Percentiles rank a stretch among this genome's conserved stretches.
Conservation (phyloP, 2,797 vertebrate genomes). For the Pempheris klunzingeri region DNA sequence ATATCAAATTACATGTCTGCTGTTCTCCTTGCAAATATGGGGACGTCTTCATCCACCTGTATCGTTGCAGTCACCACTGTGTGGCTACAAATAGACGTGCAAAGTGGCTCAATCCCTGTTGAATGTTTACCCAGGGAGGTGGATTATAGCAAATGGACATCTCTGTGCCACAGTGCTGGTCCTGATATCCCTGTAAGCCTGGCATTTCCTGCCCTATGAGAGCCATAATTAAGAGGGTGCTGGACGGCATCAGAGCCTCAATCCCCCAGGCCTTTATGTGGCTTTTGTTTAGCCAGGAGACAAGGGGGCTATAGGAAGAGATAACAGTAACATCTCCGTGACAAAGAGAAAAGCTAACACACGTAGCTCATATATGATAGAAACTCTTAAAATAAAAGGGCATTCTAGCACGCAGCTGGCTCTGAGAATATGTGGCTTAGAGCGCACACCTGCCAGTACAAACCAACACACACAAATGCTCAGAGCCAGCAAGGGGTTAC, state of each 20-base stretch:
- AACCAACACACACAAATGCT: conserved; percentile 30
- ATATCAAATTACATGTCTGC: conserved; percentile 26
- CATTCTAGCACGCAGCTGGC: conserved; percentile 51
- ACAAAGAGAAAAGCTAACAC: conserved; percentile 60
- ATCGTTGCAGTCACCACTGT: conserved; percentile 41
- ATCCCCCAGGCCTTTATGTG: conserved; percentile 72
- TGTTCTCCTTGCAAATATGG: conserved; percentile 35
- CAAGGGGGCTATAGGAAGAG: conserved; percentile 47
- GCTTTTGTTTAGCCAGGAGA: conserved; percentile 70
- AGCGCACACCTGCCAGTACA: conserved; percentile 51
- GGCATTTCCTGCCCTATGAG: conserved; percentile 81
- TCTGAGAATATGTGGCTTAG: conserved; percentile 43
- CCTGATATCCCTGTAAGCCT: conserved; percentile 80
- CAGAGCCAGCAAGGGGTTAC: conserved; percentile 39
- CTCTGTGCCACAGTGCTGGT: conserved; percentile 70
- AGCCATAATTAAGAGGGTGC: conserved; percentile 83
- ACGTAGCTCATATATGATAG: conserved; percentile 60
- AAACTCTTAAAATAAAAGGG: conserved; percentile 48
- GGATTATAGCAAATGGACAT: conserved; percentile 80
- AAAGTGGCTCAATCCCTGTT: conserved; percentile 79
- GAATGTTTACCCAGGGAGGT: conserved; percentile 81
- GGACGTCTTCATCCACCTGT: conserved; percentile 49
- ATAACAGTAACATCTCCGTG: conserved; percentile 59
- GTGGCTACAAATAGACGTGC: conserved; percentile 80
- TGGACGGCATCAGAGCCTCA: conserved; percentile 69